These are phyloP conservation scores for Lophochroa leadbeateri DNA, from an alignment of 2,113 vertebrate species.

Conservation along the genomic window DNA sequence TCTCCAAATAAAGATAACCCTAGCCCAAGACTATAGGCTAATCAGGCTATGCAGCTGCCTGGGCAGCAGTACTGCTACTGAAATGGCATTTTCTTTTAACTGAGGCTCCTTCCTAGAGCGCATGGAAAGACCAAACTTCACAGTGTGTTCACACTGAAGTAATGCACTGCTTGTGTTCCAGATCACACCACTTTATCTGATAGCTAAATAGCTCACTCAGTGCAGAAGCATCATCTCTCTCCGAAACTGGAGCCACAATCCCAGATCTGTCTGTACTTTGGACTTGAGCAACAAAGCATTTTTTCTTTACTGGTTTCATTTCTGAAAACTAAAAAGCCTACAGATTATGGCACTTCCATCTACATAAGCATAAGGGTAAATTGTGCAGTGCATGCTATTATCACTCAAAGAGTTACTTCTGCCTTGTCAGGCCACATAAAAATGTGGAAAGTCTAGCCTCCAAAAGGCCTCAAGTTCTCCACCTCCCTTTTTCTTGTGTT, in stretches of 20 bases:
- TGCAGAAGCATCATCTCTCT: not conserved
- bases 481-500: not conserved
- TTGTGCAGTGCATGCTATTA: not conserved
- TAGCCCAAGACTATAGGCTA: not conserved
- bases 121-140: not conserved
- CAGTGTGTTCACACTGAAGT: not conserved
- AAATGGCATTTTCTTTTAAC: not conserved
- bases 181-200: not conserved
- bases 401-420: not conserved
- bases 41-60: not conserved
- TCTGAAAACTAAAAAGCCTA: slow-evolving; percentile 45
- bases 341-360: not conserved
- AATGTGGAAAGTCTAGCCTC: slow-evolving; percentile 32
- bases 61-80: not conserved
- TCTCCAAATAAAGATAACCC: not conserved
- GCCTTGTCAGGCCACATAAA: slow-evolving; percentile 17
- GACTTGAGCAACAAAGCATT: not conserved
- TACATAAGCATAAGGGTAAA: not conserved
- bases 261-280: not conserved
- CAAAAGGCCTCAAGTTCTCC: slow-evolving; percentile 13
- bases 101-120: not conserved
- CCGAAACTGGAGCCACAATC: not conserved
- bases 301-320: slow-evolving; percentile 51
- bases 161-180: not conserved
- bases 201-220: not conserved